phyloP scores from a whole-genome alignment of 2,113 vertebrate species.

The Rhineura floridana region DNA sequence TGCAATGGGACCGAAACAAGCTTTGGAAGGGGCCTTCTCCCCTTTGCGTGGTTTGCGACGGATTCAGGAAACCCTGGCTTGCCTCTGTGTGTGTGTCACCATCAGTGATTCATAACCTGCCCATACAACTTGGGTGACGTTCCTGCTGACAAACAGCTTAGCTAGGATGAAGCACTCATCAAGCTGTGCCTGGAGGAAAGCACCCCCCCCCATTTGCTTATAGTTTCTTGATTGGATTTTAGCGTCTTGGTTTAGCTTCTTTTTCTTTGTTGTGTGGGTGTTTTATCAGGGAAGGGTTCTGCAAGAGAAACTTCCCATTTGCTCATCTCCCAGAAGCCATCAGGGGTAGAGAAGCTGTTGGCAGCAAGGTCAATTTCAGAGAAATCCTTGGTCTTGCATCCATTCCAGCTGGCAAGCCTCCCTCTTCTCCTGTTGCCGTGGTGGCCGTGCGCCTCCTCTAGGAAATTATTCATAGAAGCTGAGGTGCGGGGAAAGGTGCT shows the following conservation, averaged over 20 bases:
- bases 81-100: background rate
- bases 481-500: background rate
- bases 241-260: background rate
- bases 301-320: background rate
- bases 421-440: background rate
- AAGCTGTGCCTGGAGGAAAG: conserved; percentile 25
- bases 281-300: conserved; percentile 12
- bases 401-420: background rate
- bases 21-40: background rate
- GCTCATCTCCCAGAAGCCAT: conserved; percentile 21
- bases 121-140: background rate
- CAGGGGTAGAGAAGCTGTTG: background rate
- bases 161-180: background rate
- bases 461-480: conserved; percentile 19
- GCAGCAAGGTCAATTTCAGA: background rate
- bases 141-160: conserved; percentile 11
- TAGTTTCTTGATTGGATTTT: conserved; percentile 9
- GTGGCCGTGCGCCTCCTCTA: background rate
- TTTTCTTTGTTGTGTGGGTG: background rate
- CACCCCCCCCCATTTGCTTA: background rate
- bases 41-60: background rate
- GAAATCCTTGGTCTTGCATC: background rate
- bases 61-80: conserved; percentile 5
- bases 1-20: background rate
- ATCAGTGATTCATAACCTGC: background rate